Conservation (phyloP, 2,888 invertebrate species). For the Polymixis flavicincta region DNA sequence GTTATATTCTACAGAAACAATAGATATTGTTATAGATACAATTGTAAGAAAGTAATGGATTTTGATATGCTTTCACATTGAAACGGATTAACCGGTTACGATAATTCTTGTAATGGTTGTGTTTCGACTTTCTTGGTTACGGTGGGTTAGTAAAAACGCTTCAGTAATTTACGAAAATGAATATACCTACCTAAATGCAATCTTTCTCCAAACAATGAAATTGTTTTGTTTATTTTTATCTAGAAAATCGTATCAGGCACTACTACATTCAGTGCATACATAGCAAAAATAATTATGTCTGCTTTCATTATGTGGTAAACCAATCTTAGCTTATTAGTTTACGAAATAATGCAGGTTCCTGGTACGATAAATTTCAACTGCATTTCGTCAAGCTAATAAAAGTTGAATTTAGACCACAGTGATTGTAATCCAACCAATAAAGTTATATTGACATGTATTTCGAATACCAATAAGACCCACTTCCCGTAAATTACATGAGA, state of each 20-base stretch:
- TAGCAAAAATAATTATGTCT: background rate
- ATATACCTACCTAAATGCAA: constrained; percentile 30
- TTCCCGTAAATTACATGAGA: constrained; percentile 1
- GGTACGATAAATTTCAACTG: background rate
- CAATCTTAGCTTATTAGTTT: constrained; percentile 6
- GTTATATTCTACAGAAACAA: constrained; percentile 49
- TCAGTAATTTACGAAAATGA: constrained; percentile 16
- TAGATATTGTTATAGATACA: constrained; percentile 50
- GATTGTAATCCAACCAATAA: background rate
- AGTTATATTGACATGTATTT: constrained; percentile 30
- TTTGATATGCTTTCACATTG: constrained; percentile 65
- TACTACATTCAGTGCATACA: background rate
- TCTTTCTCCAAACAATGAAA: constrained; percentile 12
- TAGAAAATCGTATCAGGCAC: background rate
- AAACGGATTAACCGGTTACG: constrained; percentile 63
- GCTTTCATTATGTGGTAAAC: background rate
- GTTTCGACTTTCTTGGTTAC: constrained; percentile 40
- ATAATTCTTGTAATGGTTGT: constrained; percentile 43
- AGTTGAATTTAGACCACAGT: background rate
- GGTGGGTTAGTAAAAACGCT: constrained; percentile 31
- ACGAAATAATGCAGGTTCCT: constrained; percentile 24
- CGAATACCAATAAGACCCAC: constrained; percentile 16
- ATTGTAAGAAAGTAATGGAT: constrained; percentile 55
- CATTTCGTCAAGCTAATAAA: constrained; percentile 39
- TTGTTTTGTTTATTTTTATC: background rate